Conservation (phyloP, 1,140 invertebrate species). For the Hormaphis cornu region DNA sequence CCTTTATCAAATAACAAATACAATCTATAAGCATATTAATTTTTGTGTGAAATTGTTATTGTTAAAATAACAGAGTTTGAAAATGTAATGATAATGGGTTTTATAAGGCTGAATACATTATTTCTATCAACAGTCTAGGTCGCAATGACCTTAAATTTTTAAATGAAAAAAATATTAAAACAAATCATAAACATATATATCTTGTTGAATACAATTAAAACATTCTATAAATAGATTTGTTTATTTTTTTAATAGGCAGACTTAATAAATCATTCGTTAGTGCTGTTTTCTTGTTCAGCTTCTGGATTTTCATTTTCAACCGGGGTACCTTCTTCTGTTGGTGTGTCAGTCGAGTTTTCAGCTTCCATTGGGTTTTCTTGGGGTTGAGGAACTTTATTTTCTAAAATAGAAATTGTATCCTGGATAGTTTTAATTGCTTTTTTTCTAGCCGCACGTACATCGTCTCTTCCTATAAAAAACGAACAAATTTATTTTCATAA, state of each 20-base stretch:
- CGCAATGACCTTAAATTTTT: no score
- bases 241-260: background rate
- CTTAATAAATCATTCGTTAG: background rate
- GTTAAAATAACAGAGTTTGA: no score
- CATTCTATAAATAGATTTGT: background rate
- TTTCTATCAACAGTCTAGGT: no score
- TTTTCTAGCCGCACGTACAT: conserved; percentile 72
- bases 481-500: no score
- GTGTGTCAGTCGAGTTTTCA: background rate
- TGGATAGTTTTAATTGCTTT: conserved; percentile 82
- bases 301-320: background rate
- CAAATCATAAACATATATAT: background rate
- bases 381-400: conserved; percentile 49
- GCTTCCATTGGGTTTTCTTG: background rate
- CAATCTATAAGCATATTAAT: no score
- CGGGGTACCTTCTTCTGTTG: background rate
- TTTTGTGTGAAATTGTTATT: no score
- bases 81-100: no score
- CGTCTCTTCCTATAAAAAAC: conserved; percentile 38
- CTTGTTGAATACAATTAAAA: background rate
- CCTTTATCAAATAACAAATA: no score
- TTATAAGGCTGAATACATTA: no score
- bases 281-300: background rate
- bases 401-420: conserved; percentile 69
- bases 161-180: background rate